These are phyloP conservation scores for Spodoptera littoralis DNA, from an alignment of 2,888 invertebrate genomes.

Conservation along the genomic window DNA sequence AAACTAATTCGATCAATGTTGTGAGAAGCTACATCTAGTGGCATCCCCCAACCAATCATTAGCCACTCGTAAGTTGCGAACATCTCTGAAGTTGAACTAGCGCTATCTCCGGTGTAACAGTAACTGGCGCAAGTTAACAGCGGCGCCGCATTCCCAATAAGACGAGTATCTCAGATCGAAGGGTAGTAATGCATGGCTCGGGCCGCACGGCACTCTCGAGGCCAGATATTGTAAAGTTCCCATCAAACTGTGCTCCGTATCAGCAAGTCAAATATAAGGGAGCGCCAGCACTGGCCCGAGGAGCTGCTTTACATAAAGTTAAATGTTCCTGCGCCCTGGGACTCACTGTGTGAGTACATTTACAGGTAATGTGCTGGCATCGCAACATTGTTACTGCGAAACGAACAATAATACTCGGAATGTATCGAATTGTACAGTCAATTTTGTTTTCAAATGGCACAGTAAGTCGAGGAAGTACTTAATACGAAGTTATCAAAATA, in stretches of 20 bases:
- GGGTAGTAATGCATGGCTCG: conserved; percentile 49
- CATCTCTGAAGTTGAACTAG: conserved; percentile 28
- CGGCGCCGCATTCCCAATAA: conserved; percentile 35
- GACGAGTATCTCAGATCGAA: conserved; percentile 48
- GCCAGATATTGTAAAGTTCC: conserved; percentile 65
- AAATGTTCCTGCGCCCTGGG: conserved; percentile 25
- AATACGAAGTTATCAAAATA: too few species aligned
- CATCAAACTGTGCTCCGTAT: conserved; percentile 65
- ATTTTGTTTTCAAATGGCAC: too few species aligned
- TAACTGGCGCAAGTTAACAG: conserved; percentile 24
- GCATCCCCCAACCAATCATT: conserved; percentile 11
- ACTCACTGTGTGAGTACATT: conserved; percentile 19
- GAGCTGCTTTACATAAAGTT: conserved; percentile 32
- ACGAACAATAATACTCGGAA: too few species aligned
- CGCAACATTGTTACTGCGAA: too few species aligned
- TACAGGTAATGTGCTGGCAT: not conserved
- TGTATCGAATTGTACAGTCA: too few species aligned
- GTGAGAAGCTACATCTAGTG: not conserved
- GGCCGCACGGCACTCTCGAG: conserved; percentile 52
- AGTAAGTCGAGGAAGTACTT: too few species aligned
- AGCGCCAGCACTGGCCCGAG: conserved; percentile 16
- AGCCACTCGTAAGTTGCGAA: conserved; percentile 22
- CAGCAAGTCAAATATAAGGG: conserved; percentile 65
- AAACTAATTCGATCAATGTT: too few species aligned
- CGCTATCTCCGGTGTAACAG: conserved; percentile 25